A percentile compares a stretch with the other conserved stretches of the same genome.
Conservation (phyloP, 2,113 vertebrate genomes). For the Gymnobelideus leadbeateri region DNA sequence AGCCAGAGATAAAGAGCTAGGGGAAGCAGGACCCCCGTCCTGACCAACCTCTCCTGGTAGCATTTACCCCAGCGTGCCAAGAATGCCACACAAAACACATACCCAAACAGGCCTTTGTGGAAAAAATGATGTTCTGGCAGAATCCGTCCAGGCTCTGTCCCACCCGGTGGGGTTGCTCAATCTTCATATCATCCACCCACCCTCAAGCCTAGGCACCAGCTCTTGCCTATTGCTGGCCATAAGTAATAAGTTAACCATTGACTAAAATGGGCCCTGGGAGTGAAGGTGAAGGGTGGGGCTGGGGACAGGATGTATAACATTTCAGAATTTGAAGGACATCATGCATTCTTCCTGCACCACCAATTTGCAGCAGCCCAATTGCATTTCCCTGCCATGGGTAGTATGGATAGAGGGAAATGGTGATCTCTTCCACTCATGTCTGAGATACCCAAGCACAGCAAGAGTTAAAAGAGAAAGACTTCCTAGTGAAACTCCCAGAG, state of each 20-base stretch:
- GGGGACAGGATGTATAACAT: not conserved
- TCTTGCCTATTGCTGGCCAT: not conserved
- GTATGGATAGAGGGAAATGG: not conserved
- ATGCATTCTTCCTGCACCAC: not conserved
- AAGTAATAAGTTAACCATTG: conserved; percentile 65
- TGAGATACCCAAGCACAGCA: not conserved
- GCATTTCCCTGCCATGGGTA: not conserved
- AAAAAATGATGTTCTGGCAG: not conserved
- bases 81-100: not conserved
- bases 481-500: conserved; percentile 36
- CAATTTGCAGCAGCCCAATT: not conserved
- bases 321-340: not conserved
- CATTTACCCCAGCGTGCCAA: not conserved
- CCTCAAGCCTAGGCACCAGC: not conserved
- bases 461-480: conserved; percentile 40
- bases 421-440: not conserved
- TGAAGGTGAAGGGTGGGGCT: not conserved
- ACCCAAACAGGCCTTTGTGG: not conserved
- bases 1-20: not conserved
- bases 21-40: not conserved
- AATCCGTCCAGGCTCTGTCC: not conserved
- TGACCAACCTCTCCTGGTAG: not conserved
- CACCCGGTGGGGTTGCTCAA: not conserved
- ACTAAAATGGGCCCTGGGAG: not conserved
- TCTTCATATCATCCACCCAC: not conserved